phyloP scores from a whole-genome alignment of 2,888 invertebrate species.

The Eupeodes luniger region DNA sequence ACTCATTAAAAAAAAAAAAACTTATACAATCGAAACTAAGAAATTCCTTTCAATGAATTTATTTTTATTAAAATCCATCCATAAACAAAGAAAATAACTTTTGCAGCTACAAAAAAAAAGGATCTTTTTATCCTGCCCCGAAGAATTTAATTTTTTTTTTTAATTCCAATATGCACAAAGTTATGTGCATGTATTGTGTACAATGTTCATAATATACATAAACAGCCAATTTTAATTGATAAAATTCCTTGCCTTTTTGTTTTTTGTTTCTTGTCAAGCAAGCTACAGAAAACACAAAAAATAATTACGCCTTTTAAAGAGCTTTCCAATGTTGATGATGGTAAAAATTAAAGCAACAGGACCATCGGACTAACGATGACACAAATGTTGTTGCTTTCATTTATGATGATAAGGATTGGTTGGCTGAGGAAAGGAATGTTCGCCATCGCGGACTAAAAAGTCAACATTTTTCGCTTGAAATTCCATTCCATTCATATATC shows the following conservation, averaged over 20 bases:
- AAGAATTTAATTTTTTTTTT: not conserved
- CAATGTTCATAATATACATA: not conserved
- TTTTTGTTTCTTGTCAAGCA: too few relatives aligned
- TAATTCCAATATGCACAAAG: not conserved
- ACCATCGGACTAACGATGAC: not conserved
- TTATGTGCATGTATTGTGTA: too few relatives aligned
- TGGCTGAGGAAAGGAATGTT: too few relatives aligned
- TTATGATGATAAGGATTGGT: not conserved
- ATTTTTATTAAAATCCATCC: too few relatives aligned
- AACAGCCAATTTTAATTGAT: not conserved
- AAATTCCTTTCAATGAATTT: too few relatives aligned
- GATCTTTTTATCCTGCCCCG: not conserved
- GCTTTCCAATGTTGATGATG: not conserved
- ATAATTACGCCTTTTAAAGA: conserved; percentile 18
- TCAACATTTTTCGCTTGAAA: not conserved
- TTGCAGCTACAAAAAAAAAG: not conserved
- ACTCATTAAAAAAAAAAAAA: too few relatives aligned
- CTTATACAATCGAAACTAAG: too few relatives aligned
- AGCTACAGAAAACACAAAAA: not conserved
- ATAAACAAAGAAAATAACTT: too few relatives aligned
- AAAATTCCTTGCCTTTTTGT: not conserved
- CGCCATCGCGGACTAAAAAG: not conserved
- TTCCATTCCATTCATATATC: not conserved
- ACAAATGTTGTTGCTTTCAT: not conserved
- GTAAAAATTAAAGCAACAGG: not conserved